Base-by-base conservation (phyloP, 1,140 invertebrate species). In the Caenorhabditis inopinata region DNA sequence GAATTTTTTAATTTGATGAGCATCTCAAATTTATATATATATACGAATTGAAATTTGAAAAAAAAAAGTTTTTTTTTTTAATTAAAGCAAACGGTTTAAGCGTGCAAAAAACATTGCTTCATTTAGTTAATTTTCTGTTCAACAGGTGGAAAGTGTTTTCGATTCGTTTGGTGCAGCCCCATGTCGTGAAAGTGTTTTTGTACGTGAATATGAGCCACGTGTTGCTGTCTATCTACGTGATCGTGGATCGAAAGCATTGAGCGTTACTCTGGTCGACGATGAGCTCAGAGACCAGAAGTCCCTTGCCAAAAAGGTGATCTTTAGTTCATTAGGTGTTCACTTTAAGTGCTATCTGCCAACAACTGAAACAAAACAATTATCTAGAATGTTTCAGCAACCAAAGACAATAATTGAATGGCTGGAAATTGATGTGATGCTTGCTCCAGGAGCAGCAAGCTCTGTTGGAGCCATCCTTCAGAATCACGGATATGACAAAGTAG, bases 131-230 rank as follows among this genome's bases (percentile, higher is more conserved):
- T 32, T 32, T 38, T 68, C 23, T 21, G 32, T 38, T 18, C 12
- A 6, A 68, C 58, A 68, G 58, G 58, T 68, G 32, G 58, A 68
- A 68, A 68, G 58, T 68, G 58, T 68, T 18, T 68, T 68, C 32
- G 58, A 68, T 21, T 68, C 58, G 29, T 68, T 68, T 12, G 58
- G 58, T 68, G 58, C 58, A 1, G 58, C 58, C 12, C 58, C 58
- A 25, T 68, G 58, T 68, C 58, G 58, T 68, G 58, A 68, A 68
- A 68, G 58, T 68, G 58, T 68, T 0, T 68, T 68, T 38, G 58
- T 21, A 6, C 58, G 58, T 42, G 58, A 68, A 38, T 68, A 68
- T 21, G 58, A 68, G 32, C 58, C 58, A 42, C 58, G 58, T 68
- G 58, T 68, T 1, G 58, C 58, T 9, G 58, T 68, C 11, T 68